Evolutionary conservation across 2,797 vertebrate species (phyloP), one percentile per base, ranked within the genome.

Genomic region (Vultur gryphus): DNA sequence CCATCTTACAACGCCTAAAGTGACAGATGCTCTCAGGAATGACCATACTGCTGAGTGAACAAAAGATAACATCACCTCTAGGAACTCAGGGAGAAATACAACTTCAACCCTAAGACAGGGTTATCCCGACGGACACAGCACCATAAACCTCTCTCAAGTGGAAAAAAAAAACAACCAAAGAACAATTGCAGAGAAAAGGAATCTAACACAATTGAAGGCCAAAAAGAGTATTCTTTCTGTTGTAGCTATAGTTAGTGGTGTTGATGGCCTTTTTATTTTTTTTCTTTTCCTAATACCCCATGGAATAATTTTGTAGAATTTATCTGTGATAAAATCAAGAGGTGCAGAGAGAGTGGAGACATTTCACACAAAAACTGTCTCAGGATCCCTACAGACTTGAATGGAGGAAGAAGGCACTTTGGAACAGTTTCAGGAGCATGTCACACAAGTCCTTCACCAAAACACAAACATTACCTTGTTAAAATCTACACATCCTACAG

Each of bases 1-100:
- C 99, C 99, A 99, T 99, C 99, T 99, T 99, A 98, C 98, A 98
- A 97, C 97, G 98, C 99, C 99, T 98, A 95, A 96, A 98, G 99
- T 99, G 99, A 99, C 99, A 99, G 99, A 99, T 99, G 99, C 98
- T 99, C 98, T 99, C 98, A 98, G 95, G 98, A 98, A 97, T 95
- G 97, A 98, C 98, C 98, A 98, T 93, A 96, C 98, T 98, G 98
- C 97, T 93, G 97, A 98, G 97, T 91, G 97, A 97, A 96, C 98
- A 98, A 98, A 98, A 98, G 98, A 97, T 97, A 98, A 97, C 98
- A 97, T 98, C 98, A 97, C 98, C 97, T 97, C 93, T 97, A 98
- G 98, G 97, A 98, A 98, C 98, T 98, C 82, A 16, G 84, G 97
- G 70, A 98, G 97, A 96, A 97, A 98, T 98, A 98, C 98, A 97